Evolutionary conservation across 2,797 vertebrate genomes (phyloP).

Genomic region (Hippopotamyrus pictus): DNA sequence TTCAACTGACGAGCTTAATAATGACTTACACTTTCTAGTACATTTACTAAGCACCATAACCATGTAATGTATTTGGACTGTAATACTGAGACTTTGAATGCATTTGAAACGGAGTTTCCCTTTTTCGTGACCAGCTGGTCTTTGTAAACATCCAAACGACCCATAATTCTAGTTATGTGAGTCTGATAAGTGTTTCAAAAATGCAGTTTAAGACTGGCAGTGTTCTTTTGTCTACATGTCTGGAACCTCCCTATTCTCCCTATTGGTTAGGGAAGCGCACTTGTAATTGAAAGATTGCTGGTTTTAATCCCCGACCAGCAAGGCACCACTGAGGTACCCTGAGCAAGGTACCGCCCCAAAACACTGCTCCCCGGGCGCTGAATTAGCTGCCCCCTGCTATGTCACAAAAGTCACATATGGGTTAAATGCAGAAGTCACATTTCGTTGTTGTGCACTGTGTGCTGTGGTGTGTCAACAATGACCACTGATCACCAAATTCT

Average conservation of each 20-base stretch:
- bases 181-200: neutral
- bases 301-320: neutral
- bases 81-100: neutral
- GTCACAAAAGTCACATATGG: neutral
- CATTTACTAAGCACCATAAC: neutral
- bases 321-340: neutral
- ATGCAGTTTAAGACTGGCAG: neutral
- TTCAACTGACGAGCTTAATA: neutral
- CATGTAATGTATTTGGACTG: neutral
- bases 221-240: neutral
- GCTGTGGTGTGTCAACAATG: neutral
- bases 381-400: neutral
- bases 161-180: neutral
- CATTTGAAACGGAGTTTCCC: neutral
- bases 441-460: neutral
- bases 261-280: neutral
- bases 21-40: neutral
- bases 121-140: neutral
- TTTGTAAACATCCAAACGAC: neutral
- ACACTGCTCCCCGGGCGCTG: neutral
- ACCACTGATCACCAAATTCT: neutral
- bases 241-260: neutral
- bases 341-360: neutral
- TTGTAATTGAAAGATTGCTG: neutral
- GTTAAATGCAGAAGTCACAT: neutral